phyloP scores from a whole-genome alignment of 2,113 vertebrate genomes.

The Laticauda laticaudata region DNA sequence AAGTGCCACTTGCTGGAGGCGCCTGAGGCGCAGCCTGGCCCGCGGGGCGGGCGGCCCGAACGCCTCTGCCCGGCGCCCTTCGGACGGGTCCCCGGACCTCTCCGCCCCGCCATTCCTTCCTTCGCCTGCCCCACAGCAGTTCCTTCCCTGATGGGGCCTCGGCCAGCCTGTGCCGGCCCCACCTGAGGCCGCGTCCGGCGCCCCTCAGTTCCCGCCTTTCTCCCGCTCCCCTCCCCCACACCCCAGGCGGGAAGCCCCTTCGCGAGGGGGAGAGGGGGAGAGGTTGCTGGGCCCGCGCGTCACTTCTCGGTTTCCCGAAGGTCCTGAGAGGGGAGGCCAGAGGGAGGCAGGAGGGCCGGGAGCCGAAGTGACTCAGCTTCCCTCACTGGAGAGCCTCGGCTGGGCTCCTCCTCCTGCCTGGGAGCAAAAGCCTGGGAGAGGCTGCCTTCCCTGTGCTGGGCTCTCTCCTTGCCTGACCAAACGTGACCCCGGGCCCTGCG shows the following conservation, averaged over 20 bases:
- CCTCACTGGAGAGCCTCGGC: not conserved
- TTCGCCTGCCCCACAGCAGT: not conserved
- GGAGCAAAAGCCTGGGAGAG: not conserved
- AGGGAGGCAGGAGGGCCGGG: not conserved
- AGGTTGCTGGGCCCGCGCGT: not conserved
- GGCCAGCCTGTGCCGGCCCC: not conserved
- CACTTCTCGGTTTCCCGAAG: no score
- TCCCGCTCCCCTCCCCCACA: not conserved
- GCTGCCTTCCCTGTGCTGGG: no score
- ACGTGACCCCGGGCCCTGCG: rapidly evolving
- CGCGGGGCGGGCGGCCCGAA: not conserved
- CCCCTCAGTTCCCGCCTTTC: not conserved
- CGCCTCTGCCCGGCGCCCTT: not conserved
- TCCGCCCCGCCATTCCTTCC: not conserved
- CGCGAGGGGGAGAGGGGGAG: rapidly evolving
- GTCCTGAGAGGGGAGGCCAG: not conserved
- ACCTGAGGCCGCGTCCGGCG: no score
- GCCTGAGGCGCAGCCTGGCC: not conserved
- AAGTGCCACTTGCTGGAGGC: not conserved
- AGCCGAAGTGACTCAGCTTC: not conserved
- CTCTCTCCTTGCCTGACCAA: not conserved
- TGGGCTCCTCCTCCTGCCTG: no score
- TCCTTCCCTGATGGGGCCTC: not conserved
- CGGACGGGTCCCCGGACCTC: not conserved
- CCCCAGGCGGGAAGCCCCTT: not conserved